phyloP scores from a whole-genome alignment of 2,113 vertebrate species.

The Reinhardtius hippoglossoides region DNA sequence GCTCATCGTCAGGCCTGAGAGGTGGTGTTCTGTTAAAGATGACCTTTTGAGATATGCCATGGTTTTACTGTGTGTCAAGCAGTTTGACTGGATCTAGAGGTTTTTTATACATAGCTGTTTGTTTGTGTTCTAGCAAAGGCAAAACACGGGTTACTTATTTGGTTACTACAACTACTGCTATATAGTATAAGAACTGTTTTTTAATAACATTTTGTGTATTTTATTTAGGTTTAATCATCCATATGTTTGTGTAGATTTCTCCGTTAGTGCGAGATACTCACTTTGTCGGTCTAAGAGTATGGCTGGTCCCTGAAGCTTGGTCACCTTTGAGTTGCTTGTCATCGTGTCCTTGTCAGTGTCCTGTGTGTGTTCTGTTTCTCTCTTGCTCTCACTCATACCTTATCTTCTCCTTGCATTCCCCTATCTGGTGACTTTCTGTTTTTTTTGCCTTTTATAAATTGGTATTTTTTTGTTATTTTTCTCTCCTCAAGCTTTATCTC shows the following conservation, averaged over 20 bases:
- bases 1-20: not conserved
- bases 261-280: not conserved
- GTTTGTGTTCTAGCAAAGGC: not conserved
- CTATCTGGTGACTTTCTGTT: conserved; percentile 33
- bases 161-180: not conserved
- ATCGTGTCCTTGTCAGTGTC: conserved; percentile 71
- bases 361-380: conserved; percentile 51
- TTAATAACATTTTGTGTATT: not conserved
- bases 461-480: conserved; percentile 7
- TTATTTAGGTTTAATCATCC: conserved; percentile 12
- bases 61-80: not conserved
- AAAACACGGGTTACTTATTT: not conserved
- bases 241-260: conserved; percentile 1
- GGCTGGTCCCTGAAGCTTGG: conserved; percentile 65
- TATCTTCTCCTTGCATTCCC: conserved; percentile 38
- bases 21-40: not conserved
- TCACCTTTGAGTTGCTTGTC: conserved; percentile 66
- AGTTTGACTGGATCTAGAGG: not conserved
- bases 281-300: conserved; percentile 39
- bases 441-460: conserved; percentile 28
- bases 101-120: not conserved
- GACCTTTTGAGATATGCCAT: not conserved
- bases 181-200: not conserved
- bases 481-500: conserved; percentile 11
- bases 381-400: conserved; percentile 46